Evolutionary conservation across 1,140 invertebrate species (phyloP), one percentile per base, ranked within the genome.

Genomic region (Drosophila quadrilineata): DNA sequence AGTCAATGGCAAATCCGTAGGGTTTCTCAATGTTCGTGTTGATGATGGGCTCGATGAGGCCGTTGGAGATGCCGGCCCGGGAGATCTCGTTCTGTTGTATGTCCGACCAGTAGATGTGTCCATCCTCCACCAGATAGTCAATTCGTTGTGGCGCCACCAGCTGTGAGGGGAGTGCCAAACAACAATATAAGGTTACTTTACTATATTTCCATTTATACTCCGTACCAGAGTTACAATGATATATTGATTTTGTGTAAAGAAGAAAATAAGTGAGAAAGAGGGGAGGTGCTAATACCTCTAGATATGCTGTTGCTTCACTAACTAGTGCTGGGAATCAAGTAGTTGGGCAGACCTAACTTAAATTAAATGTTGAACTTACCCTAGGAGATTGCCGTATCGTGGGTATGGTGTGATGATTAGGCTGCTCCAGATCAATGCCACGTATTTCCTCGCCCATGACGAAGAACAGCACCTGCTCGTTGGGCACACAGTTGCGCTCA

Each of bases 101-200:
- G 88, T 97, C 96, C 3, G 93, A 92, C 95, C 96, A 97, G 90
- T 94, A 96, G 21, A 97, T 92, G 28, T 92, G 92, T 26, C 93
- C 93, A 26, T 91, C 92, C 48, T 90, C 91, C 2, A 94, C 92
- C 14, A 93, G 91, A 85, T 93, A 96, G 82, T 96, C 94, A 38
- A 97, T 89, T 64, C 93, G 91, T 16, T 92, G 90, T 3, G 95
- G 94, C 38, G 92, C 90, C 14, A 94, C 91, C 17, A 94, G 91
- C 76, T 93, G 91, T 0, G 6, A 36, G 36, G n/a, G n/a, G n/a
- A n/a, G n/a, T n/a, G n/a, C n/a, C n/a, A n/a, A n/a, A n/a, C n/a
- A n/a, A n/a, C n/a, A n/a, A n/a, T n/a, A n/a, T n/a, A n/a, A n/a
- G n/a, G n/a, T n/a, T n/a, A n/a, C n/a, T n/a, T n/a, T n/a, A n/a